Conservation (phyloP, 2,888 invertebrate genomes). For the Dioctria rufipes region DNA sequence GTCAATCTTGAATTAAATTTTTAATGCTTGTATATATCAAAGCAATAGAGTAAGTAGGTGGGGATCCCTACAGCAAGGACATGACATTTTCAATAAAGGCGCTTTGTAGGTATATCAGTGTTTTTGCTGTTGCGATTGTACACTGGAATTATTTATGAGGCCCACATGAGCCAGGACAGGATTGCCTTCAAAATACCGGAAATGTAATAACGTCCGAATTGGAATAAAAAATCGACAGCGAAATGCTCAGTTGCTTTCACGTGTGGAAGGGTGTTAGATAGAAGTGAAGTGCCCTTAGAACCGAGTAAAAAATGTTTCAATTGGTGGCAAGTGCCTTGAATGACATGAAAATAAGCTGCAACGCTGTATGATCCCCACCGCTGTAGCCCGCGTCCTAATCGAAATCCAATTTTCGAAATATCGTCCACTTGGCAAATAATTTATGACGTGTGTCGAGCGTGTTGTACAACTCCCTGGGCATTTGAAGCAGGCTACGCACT, state of each 20-base stretch:
- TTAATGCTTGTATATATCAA: neutral
- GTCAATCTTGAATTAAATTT: neutral
- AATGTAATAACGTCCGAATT: neutral
- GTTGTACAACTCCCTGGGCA: neutral
- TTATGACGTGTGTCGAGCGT: conserved; percentile 31
- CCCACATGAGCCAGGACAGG: neutral
- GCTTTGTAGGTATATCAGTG: too few relatives aligned
- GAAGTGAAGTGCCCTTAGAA: neutral
- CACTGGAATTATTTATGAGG: neutral
- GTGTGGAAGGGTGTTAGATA: neutral
- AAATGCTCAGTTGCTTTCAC: neutral
- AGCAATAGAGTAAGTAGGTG: too few relatives aligned
- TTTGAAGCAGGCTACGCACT: neutral
- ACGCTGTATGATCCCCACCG: neutral
- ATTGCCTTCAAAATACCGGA: neutral
- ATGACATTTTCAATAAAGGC: too few relatives aligned
- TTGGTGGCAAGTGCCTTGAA: conserved; percentile 12
- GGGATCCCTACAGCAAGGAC: too few relatives aligned
- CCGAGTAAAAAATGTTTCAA: neutral
- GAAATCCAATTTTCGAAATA: conserved; percentile 21
- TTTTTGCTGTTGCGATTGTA: too few relatives aligned
- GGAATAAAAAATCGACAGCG: neutral
- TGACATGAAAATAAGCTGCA: conserved; percentile 11
- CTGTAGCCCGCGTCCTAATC: neutral
- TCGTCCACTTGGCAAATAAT: conserved; percentile 7